Evolutionary conservation across 2,888 invertebrate genomes (phyloP).

Genomic region (Brenthis daphne): DNA sequence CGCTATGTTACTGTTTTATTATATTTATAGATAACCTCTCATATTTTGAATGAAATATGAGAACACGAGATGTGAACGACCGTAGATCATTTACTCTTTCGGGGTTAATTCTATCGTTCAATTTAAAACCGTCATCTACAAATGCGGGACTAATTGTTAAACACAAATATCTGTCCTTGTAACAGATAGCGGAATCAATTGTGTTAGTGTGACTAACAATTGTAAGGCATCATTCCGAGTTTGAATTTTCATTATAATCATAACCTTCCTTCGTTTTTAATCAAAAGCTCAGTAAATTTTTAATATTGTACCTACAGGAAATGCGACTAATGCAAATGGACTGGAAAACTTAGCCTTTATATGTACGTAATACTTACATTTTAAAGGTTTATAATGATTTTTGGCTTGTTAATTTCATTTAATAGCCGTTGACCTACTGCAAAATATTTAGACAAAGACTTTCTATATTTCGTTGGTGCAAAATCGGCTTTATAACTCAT

Average conservation of each 20-base stretch:
- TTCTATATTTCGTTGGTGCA: constrained; percentile 20
- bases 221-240: constrained; percentile 13
- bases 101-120: constrained; percentile 16
- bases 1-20: too few species aligned
- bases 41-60: too few species aligned
- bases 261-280: constrained; percentile 15
- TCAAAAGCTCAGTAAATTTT: neutral
- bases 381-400: too few species aligned
- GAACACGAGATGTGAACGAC: neutral
- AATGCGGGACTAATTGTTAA: constrained; percentile 31
- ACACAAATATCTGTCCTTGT: constrained; percentile 40
- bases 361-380: too few species aligned
- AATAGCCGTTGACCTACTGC: neutral
- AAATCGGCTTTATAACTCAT: constrained; percentile 24
- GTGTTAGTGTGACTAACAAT: constrained; percentile 26
- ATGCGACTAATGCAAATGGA: too few species aligned
- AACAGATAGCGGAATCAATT: constrained; percentile 39
- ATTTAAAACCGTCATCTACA: constrained; percentile 23
- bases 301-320: neutral
- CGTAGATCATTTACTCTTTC: neutral
- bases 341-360: too few species aligned
- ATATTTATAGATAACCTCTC: too few species aligned
- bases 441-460: neutral
- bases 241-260: constrained; percentile 17
- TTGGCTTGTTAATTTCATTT: neutral